Percentiles rank a stretch among this genome's conserved stretches.
Evolutionary conservation across 1,140 invertebrate species (phyloP).

Genomic region (Brachionus paranguensis): DNA sequence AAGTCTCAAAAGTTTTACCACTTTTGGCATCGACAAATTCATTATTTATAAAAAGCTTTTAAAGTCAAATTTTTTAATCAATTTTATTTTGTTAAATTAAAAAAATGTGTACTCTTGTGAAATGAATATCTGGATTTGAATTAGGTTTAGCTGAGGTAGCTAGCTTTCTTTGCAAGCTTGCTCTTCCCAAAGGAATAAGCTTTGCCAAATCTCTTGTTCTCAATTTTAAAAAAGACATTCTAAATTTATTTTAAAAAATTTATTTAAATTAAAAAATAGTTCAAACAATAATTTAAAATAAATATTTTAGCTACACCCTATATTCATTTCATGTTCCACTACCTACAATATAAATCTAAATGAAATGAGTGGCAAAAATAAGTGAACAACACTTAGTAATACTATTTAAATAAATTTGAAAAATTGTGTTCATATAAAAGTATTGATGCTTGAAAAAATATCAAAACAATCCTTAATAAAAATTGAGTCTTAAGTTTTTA

Average conservation of each 20-base stretch:
- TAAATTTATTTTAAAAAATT: background rate
- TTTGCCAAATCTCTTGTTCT: background rate
- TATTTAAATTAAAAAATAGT: background rate
- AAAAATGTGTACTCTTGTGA: background rate
- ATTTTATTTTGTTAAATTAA: background rate
- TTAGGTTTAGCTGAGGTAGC: background rate
- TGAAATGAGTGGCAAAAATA: background rate
- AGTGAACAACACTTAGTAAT: background rate
- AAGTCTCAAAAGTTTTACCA: conserved; percentile 78
- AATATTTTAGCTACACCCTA: background rate
- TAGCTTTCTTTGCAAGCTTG: background rate
- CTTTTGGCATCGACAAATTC: conserved; percentile 75
- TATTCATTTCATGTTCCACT: background rate
- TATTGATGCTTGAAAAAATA: too few species aligned
- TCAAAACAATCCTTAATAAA: too few species aligned
- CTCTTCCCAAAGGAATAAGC: background rate
- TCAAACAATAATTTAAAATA: background rate
- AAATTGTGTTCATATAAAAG: background rate
- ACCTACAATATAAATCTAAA: background rate
- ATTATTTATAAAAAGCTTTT: conserved; percentile 73
- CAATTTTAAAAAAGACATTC: background rate
- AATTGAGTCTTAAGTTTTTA: too few species aligned
- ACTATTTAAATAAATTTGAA: background rate
- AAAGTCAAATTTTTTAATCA: background rate
- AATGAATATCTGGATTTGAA: background rate